Evolutionary conservation across 2,797 vertebrate genomes (phyloP).

Genomic region (Coranthus polyacanthus): DNA sequence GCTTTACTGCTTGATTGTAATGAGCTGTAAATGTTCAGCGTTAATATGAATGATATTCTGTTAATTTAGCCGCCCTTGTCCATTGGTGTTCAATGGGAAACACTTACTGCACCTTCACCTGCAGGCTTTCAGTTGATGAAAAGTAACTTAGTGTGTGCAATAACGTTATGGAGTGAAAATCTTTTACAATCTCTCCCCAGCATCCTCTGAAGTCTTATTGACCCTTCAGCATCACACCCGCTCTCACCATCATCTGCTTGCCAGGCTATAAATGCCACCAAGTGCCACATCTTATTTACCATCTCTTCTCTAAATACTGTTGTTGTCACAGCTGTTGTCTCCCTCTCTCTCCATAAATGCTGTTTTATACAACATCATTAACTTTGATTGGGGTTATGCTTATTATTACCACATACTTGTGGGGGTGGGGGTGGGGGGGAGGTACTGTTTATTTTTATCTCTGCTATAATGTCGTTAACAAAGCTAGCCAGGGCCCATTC

Average conservation of each 20-base stretch:
- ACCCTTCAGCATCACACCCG: conserved; percentile 37
- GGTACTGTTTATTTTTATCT: conserved; percentile 75
- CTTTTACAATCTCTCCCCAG: conserved; percentile 32
- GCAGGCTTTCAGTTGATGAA: conserved; percentile 2
- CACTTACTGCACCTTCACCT: conserved; percentile 16
- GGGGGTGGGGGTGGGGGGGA: conserved; percentile 36
- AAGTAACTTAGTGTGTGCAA: conserved; percentile 14
- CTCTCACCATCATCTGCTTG: conserved; percentile 38
- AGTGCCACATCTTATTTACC: conserved; percentile 59
- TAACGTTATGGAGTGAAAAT: conserved; percentile 10
- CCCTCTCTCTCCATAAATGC: conserved; percentile 64
- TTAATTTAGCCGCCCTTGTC: conserved; percentile 40
- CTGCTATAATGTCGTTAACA: conserved; percentile 59
- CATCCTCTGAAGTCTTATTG: conserved; percentile 30
- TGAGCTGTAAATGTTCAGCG: conserved; percentile 16
- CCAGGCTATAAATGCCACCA: conserved; percentile 59
- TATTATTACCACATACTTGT: conserved; percentile 67
- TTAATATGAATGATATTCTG: conserved; percentile 38
- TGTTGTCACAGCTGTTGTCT: conserved; percentile 67
- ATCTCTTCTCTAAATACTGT: conserved; percentile 39
- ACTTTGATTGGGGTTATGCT: conserved; percentile 76
- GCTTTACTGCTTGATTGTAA: conserved; percentile 15
- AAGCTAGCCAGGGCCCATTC: conserved; percentile 36
- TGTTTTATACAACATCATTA: conserved; percentile 74
- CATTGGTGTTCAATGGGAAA: conserved; percentile 10